Percentiles rank a stretch among this genome's conserved stretches.
Evolutionary conservation across 2,113 vertebrate genomes (phyloP).

Genomic region (Patagioenas fasciata): DNA sequence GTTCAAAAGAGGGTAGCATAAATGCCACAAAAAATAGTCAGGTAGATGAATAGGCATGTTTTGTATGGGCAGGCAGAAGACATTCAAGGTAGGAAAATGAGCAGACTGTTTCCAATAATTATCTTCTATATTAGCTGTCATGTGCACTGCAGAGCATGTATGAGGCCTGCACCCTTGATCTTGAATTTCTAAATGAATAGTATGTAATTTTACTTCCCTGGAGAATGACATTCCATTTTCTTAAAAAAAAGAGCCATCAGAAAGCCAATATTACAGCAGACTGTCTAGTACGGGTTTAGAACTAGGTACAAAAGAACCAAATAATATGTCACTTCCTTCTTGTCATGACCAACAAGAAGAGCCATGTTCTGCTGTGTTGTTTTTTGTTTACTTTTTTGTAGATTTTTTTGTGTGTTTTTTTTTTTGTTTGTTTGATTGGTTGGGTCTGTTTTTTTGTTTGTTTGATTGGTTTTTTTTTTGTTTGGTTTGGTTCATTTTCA

Average conservation of each 20-base stretch:
- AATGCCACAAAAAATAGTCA: neutral
- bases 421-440: too few relatives aligned
- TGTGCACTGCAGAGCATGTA: neutral
- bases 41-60: neutral
- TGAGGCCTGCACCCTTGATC: neutral
- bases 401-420: too few relatives aligned
- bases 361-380: neutral
- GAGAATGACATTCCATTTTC: neutral
- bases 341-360: neutral
- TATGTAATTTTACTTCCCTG: neutral
- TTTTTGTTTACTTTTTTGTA: neutral
- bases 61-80: neutral
- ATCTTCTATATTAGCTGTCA: neutral
- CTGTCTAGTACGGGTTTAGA: neutral
- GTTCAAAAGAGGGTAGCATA: neutral
- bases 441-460: too few relatives aligned
- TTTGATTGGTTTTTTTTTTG: neutral
- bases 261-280: neutral
- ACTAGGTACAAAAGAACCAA: neutral
- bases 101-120: neutral
- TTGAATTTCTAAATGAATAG: neutral
- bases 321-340: neutral
- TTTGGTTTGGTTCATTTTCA: neutral
- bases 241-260: neutral
- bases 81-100: neutral